Percentiles rank a stretch among this genome's conserved stretches.
Conservation (phyloP, 2,113 vertebrate genomes). For the Paracanthobrama guichenoti region DNA sequence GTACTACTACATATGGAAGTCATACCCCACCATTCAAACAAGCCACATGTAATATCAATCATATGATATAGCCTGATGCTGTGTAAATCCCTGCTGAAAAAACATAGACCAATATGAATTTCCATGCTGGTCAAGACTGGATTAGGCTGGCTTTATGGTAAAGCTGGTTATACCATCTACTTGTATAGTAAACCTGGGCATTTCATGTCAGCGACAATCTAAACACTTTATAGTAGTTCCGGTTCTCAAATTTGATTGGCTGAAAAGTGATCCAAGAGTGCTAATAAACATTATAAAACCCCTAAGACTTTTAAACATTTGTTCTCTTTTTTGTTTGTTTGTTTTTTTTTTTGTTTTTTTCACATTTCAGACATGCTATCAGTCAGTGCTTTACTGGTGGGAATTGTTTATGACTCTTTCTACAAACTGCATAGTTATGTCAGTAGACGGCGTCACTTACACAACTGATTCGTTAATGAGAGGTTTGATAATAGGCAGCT, state of each 20-base stretch:
- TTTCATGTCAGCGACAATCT: neutral
- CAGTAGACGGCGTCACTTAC: too few species aligned
- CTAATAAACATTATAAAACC: too few species aligned
- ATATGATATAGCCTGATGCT: constrained; percentile 11
- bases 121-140: neutral
- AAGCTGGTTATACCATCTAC: neutral
- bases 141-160: neutral
- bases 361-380: too few species aligned
- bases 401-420: too few species aligned
- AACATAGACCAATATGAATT: neutral
- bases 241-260: neutral
- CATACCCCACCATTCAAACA: constrained; percentile 34
- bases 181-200: neutral
- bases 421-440: too few species aligned
- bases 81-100: constrained; percentile 21
- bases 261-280: neutral
- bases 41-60: constrained; percentile 52
- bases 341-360: too few species aligned
- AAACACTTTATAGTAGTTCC: neutral
- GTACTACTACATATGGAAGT: constrained; percentile 50
- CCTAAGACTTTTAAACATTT: too few species aligned
- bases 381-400: too few species aligned
- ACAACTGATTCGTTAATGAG: too few species aligned
- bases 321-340: too few species aligned
- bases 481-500: too few species aligned